Percentiles rank a stretch among this genome's conserved stretches.
Evolutionary conservation across 2,888 invertebrate species (phyloP).

Genomic region (Drosophila subsilvestris): DNA sequence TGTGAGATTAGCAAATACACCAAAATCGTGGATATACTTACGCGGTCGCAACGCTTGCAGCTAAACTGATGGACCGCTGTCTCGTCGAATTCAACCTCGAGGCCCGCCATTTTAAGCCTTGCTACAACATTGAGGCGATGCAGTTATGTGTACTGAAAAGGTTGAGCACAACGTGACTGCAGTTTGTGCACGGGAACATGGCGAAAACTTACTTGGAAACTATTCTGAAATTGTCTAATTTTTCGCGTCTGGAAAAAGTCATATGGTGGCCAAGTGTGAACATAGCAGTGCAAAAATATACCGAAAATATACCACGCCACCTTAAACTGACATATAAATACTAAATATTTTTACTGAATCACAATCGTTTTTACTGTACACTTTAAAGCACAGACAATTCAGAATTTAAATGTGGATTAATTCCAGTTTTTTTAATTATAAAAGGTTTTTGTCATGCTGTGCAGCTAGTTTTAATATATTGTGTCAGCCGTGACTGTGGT

Average conservation of each 20-base stretch:
- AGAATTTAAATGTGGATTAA: no score
- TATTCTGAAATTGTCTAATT: constrained; percentile 53
- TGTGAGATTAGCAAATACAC: background rate
- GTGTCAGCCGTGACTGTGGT: background rate
- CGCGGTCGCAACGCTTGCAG: constrained; percentile 75
- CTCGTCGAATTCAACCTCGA: constrained; percentile 73
- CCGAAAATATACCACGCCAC: constrained; percentile 1
- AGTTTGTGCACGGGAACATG: constrained; percentile 12
- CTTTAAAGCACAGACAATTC: background rate
- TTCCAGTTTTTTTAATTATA: background rate
- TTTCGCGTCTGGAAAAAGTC: constrained; percentile 72
- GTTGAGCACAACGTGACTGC: constrained; percentile 1
- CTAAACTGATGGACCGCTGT: constrained; percentile 70
- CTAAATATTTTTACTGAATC: background rate
- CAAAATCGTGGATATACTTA: constrained; percentile 48
- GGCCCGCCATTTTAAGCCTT: constrained; percentile 64
- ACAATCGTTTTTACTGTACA: background rate
- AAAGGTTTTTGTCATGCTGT: background rate
- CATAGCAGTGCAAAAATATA: background rate
- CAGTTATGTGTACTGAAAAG: constrained; percentile 34
- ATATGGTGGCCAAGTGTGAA: constrained; percentile 60
- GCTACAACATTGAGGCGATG: constrained; percentile 66
- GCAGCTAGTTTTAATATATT: background rate
- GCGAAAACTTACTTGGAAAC: constrained; percentile 61
- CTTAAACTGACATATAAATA: background rate